Base-by-base conservation (phyloP, 2,113 vertebrate genomes). In the Dicentrarchus labrax region DNA sequence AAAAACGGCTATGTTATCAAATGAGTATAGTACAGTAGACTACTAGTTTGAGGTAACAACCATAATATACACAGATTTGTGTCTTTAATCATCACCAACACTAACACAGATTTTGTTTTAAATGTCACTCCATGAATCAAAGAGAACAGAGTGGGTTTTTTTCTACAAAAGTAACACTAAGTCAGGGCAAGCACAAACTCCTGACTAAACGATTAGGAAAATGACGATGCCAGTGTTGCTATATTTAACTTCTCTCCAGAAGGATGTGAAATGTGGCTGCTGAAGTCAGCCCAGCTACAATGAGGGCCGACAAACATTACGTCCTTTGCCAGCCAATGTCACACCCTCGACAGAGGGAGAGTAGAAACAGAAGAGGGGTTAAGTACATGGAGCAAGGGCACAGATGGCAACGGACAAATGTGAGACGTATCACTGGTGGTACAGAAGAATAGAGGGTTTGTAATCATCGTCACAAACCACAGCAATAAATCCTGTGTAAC, bases 341-440 rank as follows among this genome's bases (percentile, higher is more conserved):
- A 86, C 90, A 84, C 86, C 92, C 91, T 82, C 38, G 24, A 72
- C 85, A 80, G 72, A 81, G 77, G 51, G 57, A 16, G 78, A 72
- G 85, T 67, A 78, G 69, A 86, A 90, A 86, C 81, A 86, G 85
- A 78, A 80, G 88, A 81, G 65, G 83, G 89, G 89, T 91, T 87
- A 92, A 93, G 84, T 82, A 92, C 86, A 89, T 17, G 81, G 86
- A 82, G 82, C 41, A 30, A 74, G 78, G 89, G 85, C 91, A 86
- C 93, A 94, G 91, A 93, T 94, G 92, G 92, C 84, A 57, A 62
- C 1, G 61, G 87, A 92, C 93, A 94, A 92, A 90, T 94, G 93
- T 64, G 83, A 86, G 84, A 56, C 51, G 56, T 69, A 85, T 84
- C 76, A 5, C 45, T 70, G 77, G 73, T 82, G 77, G 43, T 6